Evolutionary conservation across 2,797 vertebrate genomes (phyloP), one percentile per base, ranked within the genome.

Genomic region (Sebastes diploproa): DNA sequence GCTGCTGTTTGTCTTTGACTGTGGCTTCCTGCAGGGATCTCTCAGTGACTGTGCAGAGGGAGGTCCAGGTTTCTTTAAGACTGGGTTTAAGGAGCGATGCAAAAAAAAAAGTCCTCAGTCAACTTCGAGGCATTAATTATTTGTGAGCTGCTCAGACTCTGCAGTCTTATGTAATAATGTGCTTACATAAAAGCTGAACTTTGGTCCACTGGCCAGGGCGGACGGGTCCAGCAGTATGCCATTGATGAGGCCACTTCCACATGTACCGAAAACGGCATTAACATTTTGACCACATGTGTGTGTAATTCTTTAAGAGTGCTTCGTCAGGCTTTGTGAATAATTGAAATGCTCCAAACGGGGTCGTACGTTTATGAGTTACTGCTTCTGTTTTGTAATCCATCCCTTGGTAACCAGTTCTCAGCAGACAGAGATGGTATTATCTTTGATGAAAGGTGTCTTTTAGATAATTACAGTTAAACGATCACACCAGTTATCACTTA

Each of bases 121-220:
- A 94, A 93, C 89, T 90, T 94, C 84, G 86, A 82, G 89, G 91
- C 92, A 95, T 96, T 90, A 95, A 95, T 96, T 94, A 96, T 96
- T 95, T 94, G 95, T 95, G 93, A 94, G 94, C 94, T 90, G 88
- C 92, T 95, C 93, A 92, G 90, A 91, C 91, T 93, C 92, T 94
- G 94, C 92, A 94, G 92, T 94, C 93, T 96, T 96, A 96, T 93
- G 93, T 95, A 96, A 96, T 95, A 91, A 90, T 90, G 92, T 88
- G 91, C 94, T 95, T 96, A 94, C 91, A 95, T 96, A 96, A 96
- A 96, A 91, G 91, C 90, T 95, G 94, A 96, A 95, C 95, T 95
- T 96, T 96, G 91, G 87, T 94, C 95, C 83, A 95, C 89, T 96
- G 87, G 91, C 92, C 85, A 92, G 90, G 88, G 80, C 75, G 63